A percentile compares a stretch with the other conserved stretches of the same genome.
phyloP scores from a whole-genome alignment of 2,113 vertebrate species.

The Notechis scutatus region DNA sequence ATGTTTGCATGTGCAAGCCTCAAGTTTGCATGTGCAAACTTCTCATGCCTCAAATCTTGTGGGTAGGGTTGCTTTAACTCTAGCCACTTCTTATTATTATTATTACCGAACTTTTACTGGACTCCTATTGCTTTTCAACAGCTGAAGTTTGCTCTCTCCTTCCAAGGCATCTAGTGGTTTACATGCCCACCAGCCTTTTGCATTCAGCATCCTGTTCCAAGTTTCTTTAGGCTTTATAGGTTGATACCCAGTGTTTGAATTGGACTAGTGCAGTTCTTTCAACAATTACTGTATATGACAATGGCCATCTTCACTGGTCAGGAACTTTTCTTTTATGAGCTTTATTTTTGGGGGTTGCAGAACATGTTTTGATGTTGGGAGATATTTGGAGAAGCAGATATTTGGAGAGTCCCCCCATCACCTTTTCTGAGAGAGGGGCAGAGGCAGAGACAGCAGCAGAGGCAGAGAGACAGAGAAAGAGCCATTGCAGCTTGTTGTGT shows the following conservation, averaged over 20 bases:
- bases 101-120: neutral
- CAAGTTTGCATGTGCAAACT: neutral
- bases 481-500: neutral
- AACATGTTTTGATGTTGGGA: neutral
- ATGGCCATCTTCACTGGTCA: neutral
- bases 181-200: neutral
- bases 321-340: neutral
- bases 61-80: neutral
- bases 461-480: neutral
- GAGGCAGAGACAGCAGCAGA: accelerated
- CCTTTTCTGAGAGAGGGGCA: no score
- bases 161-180: neutral
- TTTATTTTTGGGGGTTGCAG: neutral
- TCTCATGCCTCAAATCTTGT: neutral
- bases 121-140: neutral
- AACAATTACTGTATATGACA: neutral
- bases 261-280: neutral
- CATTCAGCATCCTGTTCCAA: neutral
- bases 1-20: neutral
- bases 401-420: neutral
- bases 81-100: neutral
- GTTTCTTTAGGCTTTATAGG: neutral
- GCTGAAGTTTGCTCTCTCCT: neutral
- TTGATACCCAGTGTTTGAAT: neutral
- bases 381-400: neutral